Conservation (phyloP, 2,888 invertebrate species). For the Rotaria magnacalcarata region DNA sequence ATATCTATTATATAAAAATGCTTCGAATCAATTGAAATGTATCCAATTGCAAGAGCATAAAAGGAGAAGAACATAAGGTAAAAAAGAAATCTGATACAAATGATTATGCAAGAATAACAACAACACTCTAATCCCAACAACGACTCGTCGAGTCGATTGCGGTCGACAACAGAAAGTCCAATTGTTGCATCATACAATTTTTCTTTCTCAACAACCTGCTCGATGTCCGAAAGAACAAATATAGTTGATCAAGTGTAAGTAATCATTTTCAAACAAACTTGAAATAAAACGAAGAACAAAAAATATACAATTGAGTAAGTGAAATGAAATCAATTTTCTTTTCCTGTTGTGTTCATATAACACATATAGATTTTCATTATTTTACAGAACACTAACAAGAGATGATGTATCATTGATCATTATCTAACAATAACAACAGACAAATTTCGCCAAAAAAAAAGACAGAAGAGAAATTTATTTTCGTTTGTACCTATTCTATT, state of each 20-base stretch:
- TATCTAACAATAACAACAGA: neutral
- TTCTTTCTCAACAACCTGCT: neutral
- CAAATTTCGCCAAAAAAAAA: neutral
- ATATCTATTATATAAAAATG: neutral
- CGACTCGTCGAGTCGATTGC: neutral
- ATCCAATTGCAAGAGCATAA: neutral
- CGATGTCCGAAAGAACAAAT: neutral
- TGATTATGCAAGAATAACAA: conserved; percentile 31
- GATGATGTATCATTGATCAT: too few relatives aligned
- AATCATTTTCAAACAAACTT: neutral
- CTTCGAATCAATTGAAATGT: neutral
- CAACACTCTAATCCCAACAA: conserved; percentile 6
- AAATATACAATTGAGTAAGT: conserved; percentile 47
- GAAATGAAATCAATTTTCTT: conserved; percentile 47
- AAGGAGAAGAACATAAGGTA: neutral
- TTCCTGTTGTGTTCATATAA: conserved; percentile 35
- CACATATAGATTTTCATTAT: too few relatives aligned
- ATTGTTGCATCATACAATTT: neutral
- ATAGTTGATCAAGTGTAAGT: neutral
- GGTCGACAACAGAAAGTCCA: neutral
- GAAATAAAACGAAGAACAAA: neutral
- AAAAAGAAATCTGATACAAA: neutral
- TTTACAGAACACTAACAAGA: too few relatives aligned
- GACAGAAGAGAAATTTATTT: too few relatives aligned
- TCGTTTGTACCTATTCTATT: too few relatives aligned